Conservation (phyloP, 2,888 invertebrate genomes). For the Lasius fuliginosus region DNA sequence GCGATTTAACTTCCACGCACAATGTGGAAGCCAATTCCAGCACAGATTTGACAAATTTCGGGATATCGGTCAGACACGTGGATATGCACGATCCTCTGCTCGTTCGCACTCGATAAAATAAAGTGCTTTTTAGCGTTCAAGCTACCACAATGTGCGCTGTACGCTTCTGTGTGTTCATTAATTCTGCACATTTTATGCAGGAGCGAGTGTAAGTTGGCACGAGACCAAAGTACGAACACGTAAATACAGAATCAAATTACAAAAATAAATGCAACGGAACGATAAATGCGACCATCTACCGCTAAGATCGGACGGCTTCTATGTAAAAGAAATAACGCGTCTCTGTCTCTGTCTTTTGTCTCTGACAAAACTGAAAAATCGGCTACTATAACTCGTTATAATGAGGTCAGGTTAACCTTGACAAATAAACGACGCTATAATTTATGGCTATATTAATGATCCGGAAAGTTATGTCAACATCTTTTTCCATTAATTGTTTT, state of each 20-base stretch:
- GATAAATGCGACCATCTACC: conserved; percentile 4
- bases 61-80: neutral
- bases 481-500: neutral
- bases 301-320: neutral
- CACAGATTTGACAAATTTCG: conserved; percentile 25
- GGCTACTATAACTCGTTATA: neutral
- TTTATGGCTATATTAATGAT: neutral
- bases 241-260: conserved; percentile 30
- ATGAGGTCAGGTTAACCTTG: conserved; percentile 7
- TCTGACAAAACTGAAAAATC: conserved; percentile 28
- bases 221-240: conserved; percentile 10
- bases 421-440: neutral
- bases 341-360: neutral
- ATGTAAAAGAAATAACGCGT: neutral
- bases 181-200: conserved; percentile 20
- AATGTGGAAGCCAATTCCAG: neutral
- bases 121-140: conserved; percentile 22
- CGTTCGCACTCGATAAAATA: conserved; percentile 19
- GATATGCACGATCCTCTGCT: conserved; percentile 2
- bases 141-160: neutral
- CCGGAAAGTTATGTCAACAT: neutral
- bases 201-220: conserved; percentile 16
- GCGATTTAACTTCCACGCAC: neutral
- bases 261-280: conserved; percentile 43
- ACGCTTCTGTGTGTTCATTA: conserved; percentile 21